These are phyloP conservation scores for Eupithecia vulgata DNA, from an alignment of 2,888 invertebrate genomes.

Conservation along the genomic window DNA sequence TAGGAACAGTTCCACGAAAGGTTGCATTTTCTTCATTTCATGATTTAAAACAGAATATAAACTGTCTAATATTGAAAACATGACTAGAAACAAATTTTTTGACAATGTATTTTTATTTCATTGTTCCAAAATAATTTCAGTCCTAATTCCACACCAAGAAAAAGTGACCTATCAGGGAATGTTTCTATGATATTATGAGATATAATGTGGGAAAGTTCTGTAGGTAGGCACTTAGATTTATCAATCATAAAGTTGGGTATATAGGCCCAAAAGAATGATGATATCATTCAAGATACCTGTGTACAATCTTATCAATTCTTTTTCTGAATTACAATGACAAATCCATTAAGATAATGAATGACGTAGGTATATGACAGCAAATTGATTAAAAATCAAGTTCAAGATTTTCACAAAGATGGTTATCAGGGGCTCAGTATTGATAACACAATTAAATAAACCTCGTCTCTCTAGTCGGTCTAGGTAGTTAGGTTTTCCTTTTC, in stretches of 20 bases:
- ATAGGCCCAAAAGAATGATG: background rate
- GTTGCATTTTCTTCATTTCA: too few relatives aligned
- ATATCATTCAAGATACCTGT: background rate
- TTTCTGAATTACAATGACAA: constrained; percentile 33
- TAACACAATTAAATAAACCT: background rate
- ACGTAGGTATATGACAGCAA: constrained; percentile 28
- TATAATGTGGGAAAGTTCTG: too few relatives aligned
- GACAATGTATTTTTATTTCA: too few relatives aligned
- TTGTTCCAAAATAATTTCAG: too few relatives aligned
- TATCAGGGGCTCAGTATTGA: background rate
- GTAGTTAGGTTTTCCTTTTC: background rate
- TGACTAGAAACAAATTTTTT: too few relatives aligned
- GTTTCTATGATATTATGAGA: too few relatives aligned
- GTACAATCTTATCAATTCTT: constrained; percentile 6
- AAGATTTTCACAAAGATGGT: background rate
- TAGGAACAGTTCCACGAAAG: too few relatives aligned
- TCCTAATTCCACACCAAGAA: too few relatives aligned
- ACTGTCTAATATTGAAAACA: too few relatives aligned
- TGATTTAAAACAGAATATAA: too few relatives aligned
- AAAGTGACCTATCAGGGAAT: too few relatives aligned
- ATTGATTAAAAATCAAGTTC: constrained; percentile 27
- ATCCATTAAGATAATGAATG: constrained; percentile 31
- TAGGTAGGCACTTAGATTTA: background rate
- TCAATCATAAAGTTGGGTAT: background rate
- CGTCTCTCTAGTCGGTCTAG: background rate